These are phyloP conservation scores for Ichneumoninae sp. DNA, from an alignment of 2,888 invertebrate species.

Conservation along the genomic window DNA sequence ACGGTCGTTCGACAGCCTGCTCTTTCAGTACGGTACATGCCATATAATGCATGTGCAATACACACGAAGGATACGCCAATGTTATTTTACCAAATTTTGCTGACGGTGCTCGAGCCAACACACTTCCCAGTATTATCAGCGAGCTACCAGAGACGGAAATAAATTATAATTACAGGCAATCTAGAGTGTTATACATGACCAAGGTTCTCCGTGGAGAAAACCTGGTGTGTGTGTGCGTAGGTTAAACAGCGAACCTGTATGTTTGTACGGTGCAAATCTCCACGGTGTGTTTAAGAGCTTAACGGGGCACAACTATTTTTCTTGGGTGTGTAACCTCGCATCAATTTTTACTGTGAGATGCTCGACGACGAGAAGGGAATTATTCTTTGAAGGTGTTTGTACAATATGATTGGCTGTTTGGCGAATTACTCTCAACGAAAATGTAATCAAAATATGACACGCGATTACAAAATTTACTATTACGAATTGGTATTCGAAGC, in stretches of 20 bases:
- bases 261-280: slow-evolving; percentile 28
- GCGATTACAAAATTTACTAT: no score
- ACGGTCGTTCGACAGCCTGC: slow-evolving; percentile 34
- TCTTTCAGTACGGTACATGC: slow-evolving; percentile 5
- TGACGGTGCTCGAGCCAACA: slow-evolving; percentile 18
- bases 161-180: slow-evolving; percentile 55
- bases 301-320: slow-evolving; percentile 20
- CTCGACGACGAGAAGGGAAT: no score
- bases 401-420: no score
- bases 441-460: no score
- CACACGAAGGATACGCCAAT: neutral
- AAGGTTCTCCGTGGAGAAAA: slow-evolving; percentile 1
- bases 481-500: neutral
- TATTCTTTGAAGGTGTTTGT: no score
- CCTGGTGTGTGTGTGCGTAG: neutral
- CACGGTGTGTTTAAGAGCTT: slow-evolving; percentile 6
- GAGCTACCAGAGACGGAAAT: slow-evolving; percentile 29
- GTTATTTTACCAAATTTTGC: slow-evolving; percentile 29
- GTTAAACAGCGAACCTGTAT: slow-evolving; percentile 17
- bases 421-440: no score
- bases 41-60: slow-evolving; percentile 5
- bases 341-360: no score
- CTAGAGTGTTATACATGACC: slow-evolving; percentile 12
- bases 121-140: slow-evolving; percentile 36
- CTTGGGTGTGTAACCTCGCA: neutral